Base-by-base conservation (phyloP, 92 coral and sea anemone genomes). In the Chrysogorgia sp. region DNA sequence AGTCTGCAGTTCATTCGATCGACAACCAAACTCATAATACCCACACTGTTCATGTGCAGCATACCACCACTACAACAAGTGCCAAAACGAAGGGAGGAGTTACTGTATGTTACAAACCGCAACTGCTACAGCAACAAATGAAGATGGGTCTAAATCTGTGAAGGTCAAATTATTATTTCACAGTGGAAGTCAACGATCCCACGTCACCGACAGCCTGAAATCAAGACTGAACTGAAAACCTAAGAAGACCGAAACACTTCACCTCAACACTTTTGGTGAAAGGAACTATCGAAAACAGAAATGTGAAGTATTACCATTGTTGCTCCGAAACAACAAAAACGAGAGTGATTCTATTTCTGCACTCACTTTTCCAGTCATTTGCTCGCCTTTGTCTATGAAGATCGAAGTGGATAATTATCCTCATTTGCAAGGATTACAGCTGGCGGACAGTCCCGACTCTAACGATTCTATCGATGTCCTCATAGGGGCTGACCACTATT, bases 41-140 rank as follows among this genome's bases (percentile, higher is more conserved):
- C 71, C 1, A 35, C 49, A 37, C 71, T 32, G 71, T 65, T 65
- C 52, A 65, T 32, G 71, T 65, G 2, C 71, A 65, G 3, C 1
- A 10, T 2, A 65, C 76, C 52, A 75, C 86, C 41, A 68, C 62
- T 20, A 75, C 91, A 34, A 82, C 86, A 0, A 72, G 81, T 43
- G 80, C 87, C 12, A 43, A 53, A 33, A 40, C 75, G 14, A 88
- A 81, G 40, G 67, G 82, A 61, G 67, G 49, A 0, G 85, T 85
- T 35, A n/a, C n/a, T n/a, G n/a, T n/a, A 47, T 90, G 31, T 52
- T 90, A 43, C 93, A 90, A 86, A 83, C 90, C 33, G 88, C 93
- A 3, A 61, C 74, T 21, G 88, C 93, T 10, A 34, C 76, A 9
- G 90, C 93, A n/a, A 75, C 74, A 10, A 89, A 86, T 75, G 17